Evolutionary conservation across 2,888 invertebrate genomes (phyloP), one percentile per base, ranked within the genome.

Genomic region (Dynastes hyllus): DNA sequence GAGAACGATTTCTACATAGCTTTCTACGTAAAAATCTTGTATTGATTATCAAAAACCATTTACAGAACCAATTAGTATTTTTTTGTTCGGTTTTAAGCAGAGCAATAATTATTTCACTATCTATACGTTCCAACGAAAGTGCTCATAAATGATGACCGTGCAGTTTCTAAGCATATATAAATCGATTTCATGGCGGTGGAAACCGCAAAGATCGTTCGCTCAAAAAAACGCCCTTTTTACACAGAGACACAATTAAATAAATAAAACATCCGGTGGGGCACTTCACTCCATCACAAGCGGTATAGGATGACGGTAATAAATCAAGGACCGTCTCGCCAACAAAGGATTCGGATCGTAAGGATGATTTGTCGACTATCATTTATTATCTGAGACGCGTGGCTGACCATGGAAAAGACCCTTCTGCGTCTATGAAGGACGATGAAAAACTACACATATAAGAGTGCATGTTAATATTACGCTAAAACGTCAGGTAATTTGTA

Each of bases 341-440:
- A 84, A 81, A 81, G 82, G 78, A 80, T 78, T 80, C 78, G 78
- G 78, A 80, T 80, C 76, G 77, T 81, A 83, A 81, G 85, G 81
- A 87, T 87, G 87, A 87, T 88, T 87, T 87, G 87, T 87, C 87
- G 86, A 82, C 82, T 83, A 84, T 86, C 86, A 87, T 88, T 88
- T 87, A 86, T 88, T 87, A 87, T 86, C 83, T 83, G 84, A 84
- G 82, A 82, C 86, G 87, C 87, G 87, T 85, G 86, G 86, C 83
- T 80, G 76, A 55, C 73, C 58, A 61, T 73, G 40, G 73, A 73
- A 70, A 70, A 78, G 78, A 78, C 73, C 73, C 73, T 73, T 40
- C n/a, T 58, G 40, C 13, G 4, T 67, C 22, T 50, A 16, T 40
- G 65, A 32, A n/a, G 11, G 27, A 29, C 16, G 8, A 67, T 22